phyloP scores from a whole-genome alignment of 2,888 invertebrate species.

The Platerodrilus igneus region DNA sequence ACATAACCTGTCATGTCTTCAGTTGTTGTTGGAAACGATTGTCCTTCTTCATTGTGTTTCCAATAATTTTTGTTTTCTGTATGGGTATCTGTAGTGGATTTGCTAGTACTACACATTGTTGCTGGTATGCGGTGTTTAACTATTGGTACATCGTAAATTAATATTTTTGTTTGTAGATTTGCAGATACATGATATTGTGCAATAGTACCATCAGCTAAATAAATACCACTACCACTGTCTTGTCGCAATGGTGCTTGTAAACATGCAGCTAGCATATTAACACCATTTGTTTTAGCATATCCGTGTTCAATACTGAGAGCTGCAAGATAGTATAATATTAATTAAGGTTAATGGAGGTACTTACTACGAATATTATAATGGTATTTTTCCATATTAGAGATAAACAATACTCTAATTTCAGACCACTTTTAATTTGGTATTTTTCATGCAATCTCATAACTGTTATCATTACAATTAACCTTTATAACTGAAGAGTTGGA shows the following conservation, averaged over 20 bases:
- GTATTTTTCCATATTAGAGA: no score
- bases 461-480: no score
- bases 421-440: no score
- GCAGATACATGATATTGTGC: slow-evolving; percentile 27
- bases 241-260: slow-evolving; percentile 25
- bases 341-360: background rate
- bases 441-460: no score
- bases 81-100: background rate
- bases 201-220: slow-evolving; percentile 26
- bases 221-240: slow-evolving; percentile 33
- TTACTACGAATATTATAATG: background rate
- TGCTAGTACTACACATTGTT: slow-evolving; percentile 4
- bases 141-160: slow-evolving; percentile 28
- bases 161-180: slow-evolving; percentile 17
- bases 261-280: slow-evolving; percentile 32
- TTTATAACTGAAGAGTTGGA: no score
- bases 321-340: slow-evolving; percentile 20
- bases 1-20: slow-evolving; percentile 23
- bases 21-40: slow-evolving; percentile 10
- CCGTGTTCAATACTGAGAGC: slow-evolving; percentile 34
- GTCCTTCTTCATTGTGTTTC: background rate
- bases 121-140: slow-evolving; percentile 10
- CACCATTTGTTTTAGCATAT: slow-evolving; percentile 31
- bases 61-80: background rate
- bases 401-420: no score